phyloP scores from a whole-genome alignment of 2,888 invertebrate species.

The Parthenolecanium corni region DNA sequence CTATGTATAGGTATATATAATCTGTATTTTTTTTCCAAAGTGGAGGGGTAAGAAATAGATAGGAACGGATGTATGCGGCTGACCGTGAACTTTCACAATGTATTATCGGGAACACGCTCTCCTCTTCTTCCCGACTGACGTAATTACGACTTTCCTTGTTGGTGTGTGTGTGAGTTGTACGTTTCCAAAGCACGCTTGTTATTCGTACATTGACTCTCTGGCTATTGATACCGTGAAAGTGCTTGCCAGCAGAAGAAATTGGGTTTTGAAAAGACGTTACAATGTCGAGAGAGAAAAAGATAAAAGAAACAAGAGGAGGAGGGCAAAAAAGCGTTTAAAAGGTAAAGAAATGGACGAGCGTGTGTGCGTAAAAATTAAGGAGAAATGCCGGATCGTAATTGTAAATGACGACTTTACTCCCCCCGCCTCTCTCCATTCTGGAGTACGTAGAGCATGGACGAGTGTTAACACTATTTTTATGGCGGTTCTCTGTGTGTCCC shows the following conservation, averaged over 20 bases:
- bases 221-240: not conserved
- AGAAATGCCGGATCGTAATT: no score
- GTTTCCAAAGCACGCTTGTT: slow-evolving; percentile 2
- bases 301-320: not conserved
- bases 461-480: no score
- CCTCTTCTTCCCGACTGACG: slow-evolving; percentile 18
- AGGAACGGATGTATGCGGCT: not conserved
- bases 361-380: no score
- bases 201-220: slow-evolving; percentile 16
- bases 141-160: not conserved
- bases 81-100: slow-evolving; percentile 24
- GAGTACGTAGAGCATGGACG: no score
- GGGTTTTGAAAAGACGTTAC: not conserved
- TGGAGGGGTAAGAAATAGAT: not conserved
- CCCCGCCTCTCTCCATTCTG: no score
- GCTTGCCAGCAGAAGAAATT: not conserved
- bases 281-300: not conserved
- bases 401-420: no score
- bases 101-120: slow-evolving; percentile 6
- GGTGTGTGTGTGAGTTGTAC: not conserved
- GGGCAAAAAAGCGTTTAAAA: not conserved
- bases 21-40: no score
- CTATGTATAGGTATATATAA: not conserved
- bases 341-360: no score
- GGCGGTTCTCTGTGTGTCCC: no score